Conservation (phyloP, 2,113 vertebrate species). For the Carettochelys insculpta region DNA sequence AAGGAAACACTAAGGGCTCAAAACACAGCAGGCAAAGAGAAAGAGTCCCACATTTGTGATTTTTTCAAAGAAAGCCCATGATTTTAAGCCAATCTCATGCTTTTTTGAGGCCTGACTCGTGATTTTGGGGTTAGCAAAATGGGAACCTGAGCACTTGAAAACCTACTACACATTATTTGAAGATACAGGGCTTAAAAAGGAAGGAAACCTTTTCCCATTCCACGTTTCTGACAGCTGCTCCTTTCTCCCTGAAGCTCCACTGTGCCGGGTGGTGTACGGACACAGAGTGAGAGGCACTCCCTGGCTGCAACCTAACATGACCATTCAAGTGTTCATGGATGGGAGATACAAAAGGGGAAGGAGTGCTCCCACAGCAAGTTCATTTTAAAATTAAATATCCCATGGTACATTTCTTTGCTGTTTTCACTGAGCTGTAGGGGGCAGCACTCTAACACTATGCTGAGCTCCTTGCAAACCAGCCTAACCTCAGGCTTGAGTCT, state of each 20-base stretch:
- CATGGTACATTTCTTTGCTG: background rate
- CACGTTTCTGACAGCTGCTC: background rate
- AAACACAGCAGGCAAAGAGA: background rate
- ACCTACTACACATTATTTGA: background rate
- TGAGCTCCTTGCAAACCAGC: rapidly evolving
- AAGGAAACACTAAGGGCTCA: background rate
- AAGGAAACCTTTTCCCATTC: too few species aligned
- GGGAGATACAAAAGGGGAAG: background rate
- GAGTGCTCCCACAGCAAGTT: background rate
- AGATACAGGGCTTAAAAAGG: too few species aligned
- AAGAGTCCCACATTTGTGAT: background rate
- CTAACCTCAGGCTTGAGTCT: background rate
- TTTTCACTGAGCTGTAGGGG: rapidly evolving
- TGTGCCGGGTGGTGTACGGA: background rate
- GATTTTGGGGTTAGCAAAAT: background rate
- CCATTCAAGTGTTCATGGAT: too few species aligned
- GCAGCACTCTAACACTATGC: background rate
- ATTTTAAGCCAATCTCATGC: background rate
- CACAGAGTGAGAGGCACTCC: rapidly evolving
- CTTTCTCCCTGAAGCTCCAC: background rate
- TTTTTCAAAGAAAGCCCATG: background rate
- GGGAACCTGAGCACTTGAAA: background rate
- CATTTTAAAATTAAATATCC: background rate
- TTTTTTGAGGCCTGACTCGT: background rate
- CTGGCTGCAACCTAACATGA: background rate